Base-by-base conservation (phyloP, 2,113 vertebrate species). In the Pseudorhombus dupliciocellatus region DNA sequence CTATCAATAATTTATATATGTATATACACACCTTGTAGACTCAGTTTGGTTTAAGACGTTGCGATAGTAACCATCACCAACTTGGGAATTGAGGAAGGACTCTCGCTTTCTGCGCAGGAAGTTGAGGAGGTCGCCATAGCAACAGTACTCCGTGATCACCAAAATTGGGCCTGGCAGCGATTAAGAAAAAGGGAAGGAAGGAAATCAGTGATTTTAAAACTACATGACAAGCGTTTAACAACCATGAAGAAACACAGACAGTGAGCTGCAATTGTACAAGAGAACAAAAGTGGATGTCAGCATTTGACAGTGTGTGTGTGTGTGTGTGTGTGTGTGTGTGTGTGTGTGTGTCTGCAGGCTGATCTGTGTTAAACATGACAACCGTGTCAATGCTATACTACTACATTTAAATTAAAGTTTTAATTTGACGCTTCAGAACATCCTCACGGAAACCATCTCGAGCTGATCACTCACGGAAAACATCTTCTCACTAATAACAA, bases 71-170 rank as follows among this genome's bases (percentile, higher is more conserved):
- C 95, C 89, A 72, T 96, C 95, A 58, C 87, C 83, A 1, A 92
- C 94, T 90, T 96, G 96, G 66, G 95, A 94, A 77, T 95, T 99
- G 88, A 98, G 94, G 87, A 97, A 99, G 3, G 94, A 94, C 84
- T 97, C 94, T 60, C 96, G 94, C 85, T 98, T 99, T 75, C 95
- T 91, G 70, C 97, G 94, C 88, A 99, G 93, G 93, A 97, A 99
- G 94, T 99, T 99, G 89, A 99, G 88, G 86, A 99, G 96, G 91
- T 99, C 98, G n/a, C 98, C 98, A 85, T 98, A 98, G 93, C 98
- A 99, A 94, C 98, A 99, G 88, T 97, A 99, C 81, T 99, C 97
- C 1, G 98, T 99, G 87, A 99, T 99, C 87, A 99, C 96, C 90
- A 99, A 88, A 81, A 95, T 96, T 69, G 98, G 98, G 52, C 98